These are phyloP conservation scores for Scomber colias DNA, from an alignment of 2,113 vertebrate species.

Conservation along the genomic window DNA sequence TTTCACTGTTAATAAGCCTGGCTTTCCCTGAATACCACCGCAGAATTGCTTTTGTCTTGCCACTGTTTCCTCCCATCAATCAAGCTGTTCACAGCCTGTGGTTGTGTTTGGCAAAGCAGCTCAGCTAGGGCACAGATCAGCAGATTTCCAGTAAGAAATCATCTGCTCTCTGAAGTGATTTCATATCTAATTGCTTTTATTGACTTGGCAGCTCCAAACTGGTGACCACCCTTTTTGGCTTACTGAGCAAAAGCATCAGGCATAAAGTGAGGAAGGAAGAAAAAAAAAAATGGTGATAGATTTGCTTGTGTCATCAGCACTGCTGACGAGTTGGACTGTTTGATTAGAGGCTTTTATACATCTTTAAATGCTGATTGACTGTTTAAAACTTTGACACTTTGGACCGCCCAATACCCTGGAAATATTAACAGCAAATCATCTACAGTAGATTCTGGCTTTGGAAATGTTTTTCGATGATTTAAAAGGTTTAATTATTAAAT, in stretches of 20 bases:
- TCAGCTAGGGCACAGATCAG: conserved; percentile 64
- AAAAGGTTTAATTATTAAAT: background rate
- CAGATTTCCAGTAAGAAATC: conserved; percentile 78
- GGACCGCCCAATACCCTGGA: background rate
- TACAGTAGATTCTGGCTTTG: background rate
- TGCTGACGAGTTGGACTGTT: conserved; percentile 11
- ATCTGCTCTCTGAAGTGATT: conserved; percentile 69
- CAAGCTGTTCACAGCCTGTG: conserved; percentile 31
- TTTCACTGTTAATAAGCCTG: conserved; percentile 12
- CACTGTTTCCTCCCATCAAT: conserved; percentile 52
- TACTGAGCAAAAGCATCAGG: conserved; percentile 48
- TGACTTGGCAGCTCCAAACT: conserved; percentile 64
- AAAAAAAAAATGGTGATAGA: conserved; percentile 29
- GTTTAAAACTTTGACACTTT: background rate
- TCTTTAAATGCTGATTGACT: conserved; percentile 7
- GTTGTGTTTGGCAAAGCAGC: conserved; percentile 14
- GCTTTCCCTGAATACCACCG: background rate
- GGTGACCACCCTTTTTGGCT: conserved; percentile 35
- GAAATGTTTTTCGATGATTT: background rate
- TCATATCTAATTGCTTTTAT: conserved; percentile 83
- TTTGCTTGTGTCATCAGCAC: conserved; percentile 32
- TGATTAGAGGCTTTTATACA: background rate
- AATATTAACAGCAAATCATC: background rate
- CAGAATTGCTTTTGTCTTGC: conserved; percentile 41
- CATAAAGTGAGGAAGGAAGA: conserved; percentile 39